Evolutionary conservation across 2,113 vertebrate species (phyloP).

Genomic region (Pseudopodoces humilis): DNA sequence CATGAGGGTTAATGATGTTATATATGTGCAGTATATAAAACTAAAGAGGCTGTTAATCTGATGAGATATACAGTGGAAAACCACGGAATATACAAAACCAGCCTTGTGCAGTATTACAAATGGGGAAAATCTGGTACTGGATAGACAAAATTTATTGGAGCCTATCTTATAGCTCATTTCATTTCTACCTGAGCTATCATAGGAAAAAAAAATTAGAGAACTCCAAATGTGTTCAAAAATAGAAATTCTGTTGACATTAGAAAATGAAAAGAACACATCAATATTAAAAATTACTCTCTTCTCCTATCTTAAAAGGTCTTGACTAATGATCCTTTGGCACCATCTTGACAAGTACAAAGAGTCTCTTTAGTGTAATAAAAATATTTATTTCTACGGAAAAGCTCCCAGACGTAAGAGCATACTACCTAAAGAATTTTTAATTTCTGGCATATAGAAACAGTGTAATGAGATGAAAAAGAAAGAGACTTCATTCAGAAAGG

Average conservation of each 20-base stretch:
- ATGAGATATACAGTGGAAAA: neutral
- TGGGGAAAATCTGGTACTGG: neutral
- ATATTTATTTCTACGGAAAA: neutral
- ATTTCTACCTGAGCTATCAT: neutral
- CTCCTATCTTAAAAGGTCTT: neutral
- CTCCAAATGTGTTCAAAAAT: neutral
- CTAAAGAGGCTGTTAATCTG: neutral
- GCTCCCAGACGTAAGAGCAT: neutral
- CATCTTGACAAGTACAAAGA: neutral
- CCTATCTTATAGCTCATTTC: neutral
- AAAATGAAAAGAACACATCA: neutral
- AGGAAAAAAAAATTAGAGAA: neutral
- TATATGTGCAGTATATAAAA: neutral
- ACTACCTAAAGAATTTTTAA: neutral
- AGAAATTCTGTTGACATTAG: neutral
- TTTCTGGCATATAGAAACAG: neutral
- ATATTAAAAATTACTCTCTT: neutral
- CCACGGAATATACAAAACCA: neutral
- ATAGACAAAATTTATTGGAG: neutral
- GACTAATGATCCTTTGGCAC: neutral
- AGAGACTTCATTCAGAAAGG: neutral
- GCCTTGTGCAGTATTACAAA: neutral
- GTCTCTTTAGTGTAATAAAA: neutral
- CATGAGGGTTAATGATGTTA: neutral
- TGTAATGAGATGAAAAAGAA: neutral